Base-by-base conservation (phyloP, 2,113 vertebrate species). In the Onychorhynchus coronatus region DNA sequence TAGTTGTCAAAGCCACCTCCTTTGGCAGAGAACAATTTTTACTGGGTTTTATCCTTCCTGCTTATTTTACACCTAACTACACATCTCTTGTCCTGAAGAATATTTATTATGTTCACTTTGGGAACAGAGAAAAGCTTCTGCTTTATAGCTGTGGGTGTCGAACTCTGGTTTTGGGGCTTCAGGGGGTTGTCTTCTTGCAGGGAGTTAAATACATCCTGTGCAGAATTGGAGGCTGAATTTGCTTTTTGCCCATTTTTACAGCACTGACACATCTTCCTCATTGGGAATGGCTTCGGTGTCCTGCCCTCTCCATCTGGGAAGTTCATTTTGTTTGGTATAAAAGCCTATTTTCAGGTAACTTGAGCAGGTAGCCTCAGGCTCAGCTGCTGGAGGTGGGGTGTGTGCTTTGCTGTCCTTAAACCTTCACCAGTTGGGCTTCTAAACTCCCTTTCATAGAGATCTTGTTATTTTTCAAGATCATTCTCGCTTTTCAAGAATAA, bases 201-300 rank as follows among this genome's bases (percentile, higher is more conserved):
- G 50, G 55, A 41, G 5, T 24, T n/a, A 5, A 62, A 55, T 41
- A 49, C 49, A 37, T 21, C 35, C 18, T 12, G 42, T 1, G 4
- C 53, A 59, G 47, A 59, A 52, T 2, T 5, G 21, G 47, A 35
- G 49, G 42, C 44, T 55, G 13, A 7, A 0, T 86, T 89, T 89
- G 37, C n/a, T 75, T 53, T 2, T 9, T 75, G 61, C 19, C 39
- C 25, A 15, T 50, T 50, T 50, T 50, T 27, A 50, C 14, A 50
- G 49, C 49, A 50, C 49, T 50, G 25, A 14, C 49, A 50, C 49
- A 27, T 50, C 41, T 31, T 31, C 25, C 35, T 24, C 16, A 10
- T 4, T n/a, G 46, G 49, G 56, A 47, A 37, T 0, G 6, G 31
- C 28, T 58, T 55, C 0, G 2, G 4, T 5, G 11, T n/a, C 5